Evolutionary conservation across 2,113 vertebrate genomes (phyloP).

Genomic region (Rhipidura dahli): DNA sequence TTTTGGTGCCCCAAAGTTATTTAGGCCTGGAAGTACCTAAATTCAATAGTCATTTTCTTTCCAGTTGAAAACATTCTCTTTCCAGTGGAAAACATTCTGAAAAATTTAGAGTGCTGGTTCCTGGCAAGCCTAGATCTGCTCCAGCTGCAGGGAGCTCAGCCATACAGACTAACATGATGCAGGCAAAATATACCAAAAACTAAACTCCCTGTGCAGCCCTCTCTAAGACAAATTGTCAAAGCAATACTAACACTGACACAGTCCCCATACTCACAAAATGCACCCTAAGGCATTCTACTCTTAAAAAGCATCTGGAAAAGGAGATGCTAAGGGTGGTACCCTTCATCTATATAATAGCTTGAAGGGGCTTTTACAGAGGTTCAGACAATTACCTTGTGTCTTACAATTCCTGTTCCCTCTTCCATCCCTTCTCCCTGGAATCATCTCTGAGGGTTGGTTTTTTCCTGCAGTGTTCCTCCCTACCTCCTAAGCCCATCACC

Average conservation of each 20-base stretch:
- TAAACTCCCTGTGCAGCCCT: not conserved
- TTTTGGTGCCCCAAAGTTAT: not conserved
- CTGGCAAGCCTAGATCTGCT: not conserved
- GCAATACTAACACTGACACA: not conserved
- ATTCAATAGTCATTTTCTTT: not conserved
- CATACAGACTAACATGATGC: not conserved
- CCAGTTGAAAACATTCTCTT: not conserved
- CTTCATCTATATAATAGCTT: not conserved
- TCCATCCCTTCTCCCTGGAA: not conserved
- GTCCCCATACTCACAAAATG: not conserved
- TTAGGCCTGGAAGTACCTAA: not conserved
- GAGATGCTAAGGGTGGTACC: not conserved
- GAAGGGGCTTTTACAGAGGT: not conserved
- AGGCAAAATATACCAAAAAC: not conserved
- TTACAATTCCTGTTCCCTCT: not conserved
- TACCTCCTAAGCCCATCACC: not conserved
- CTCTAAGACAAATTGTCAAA: not conserved
- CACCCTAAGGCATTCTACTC: not conserved
- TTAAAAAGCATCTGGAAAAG: not conserved
- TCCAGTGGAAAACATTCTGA: not conserved
- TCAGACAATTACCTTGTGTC: not conserved
- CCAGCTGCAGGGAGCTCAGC: not conserved
- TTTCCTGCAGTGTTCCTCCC: not conserved
- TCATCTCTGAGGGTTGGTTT: not conserved
- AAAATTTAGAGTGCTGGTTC: not conserved